Percentiles rank a stretch among this genome's conserved stretches.
These are phyloP conservation scores for Volucella inflata DNA, from an alignment of 2,888 invertebrate genomes.

Conservation along the genomic window DNA sequence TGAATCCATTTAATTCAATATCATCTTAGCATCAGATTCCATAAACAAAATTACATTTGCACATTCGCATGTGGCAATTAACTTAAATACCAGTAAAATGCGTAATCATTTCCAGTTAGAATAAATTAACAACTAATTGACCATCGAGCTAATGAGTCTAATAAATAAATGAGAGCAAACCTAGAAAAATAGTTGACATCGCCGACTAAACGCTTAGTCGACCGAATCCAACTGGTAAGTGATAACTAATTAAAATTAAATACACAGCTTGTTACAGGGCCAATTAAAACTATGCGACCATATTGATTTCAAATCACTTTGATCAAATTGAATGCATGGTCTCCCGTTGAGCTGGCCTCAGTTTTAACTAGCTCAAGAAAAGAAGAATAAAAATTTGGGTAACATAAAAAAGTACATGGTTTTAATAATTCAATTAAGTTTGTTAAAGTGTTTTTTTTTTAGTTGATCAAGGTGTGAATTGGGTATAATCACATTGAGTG, in stretches of 20 bases:
- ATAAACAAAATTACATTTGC: slow-evolving; percentile 41
- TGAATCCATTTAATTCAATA: slow-evolving; percentile 17
- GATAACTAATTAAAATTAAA: slow-evolving; percentile 66
- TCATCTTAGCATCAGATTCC: slow-evolving; percentile 9
- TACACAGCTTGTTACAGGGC: slow-evolving; percentile 50
- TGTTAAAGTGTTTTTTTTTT: too few species aligned
- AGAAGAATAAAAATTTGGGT: slow-evolving; percentile 60
- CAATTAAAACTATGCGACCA: slow-evolving; percentile 65
- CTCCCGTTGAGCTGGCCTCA: slow-evolving; percentile 25
- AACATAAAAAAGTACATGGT: slow-evolving; percentile 52
- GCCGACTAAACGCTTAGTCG: neutral
- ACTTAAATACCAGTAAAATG: slow-evolving; percentile 52
- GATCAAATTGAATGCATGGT: slow-evolving; percentile 43
- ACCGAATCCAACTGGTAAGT: slow-evolving; percentile 41
- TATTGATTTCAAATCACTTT: slow-evolving; percentile 58
- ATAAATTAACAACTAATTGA: slow-evolving; percentile 66
- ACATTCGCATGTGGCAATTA: slow-evolving; percentile 56
- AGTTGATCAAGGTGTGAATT: slow-evolving; percentile 35
- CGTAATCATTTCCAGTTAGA: slow-evolving; percentile 60
- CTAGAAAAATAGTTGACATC: neutral
- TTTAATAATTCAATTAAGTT: too few species aligned
- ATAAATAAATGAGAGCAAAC: slow-evolving; percentile 51
- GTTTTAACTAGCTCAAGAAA: neutral
- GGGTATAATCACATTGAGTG: slow-evolving; percentile 47
- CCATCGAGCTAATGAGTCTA: slow-evolving; percentile 65